Percentiles rank a stretch among this genome's conserved stretches.
phyloP scores from a whole-genome alignment of 1,140 invertebrate genomes.

The Tigriopus japonicus region DNA sequence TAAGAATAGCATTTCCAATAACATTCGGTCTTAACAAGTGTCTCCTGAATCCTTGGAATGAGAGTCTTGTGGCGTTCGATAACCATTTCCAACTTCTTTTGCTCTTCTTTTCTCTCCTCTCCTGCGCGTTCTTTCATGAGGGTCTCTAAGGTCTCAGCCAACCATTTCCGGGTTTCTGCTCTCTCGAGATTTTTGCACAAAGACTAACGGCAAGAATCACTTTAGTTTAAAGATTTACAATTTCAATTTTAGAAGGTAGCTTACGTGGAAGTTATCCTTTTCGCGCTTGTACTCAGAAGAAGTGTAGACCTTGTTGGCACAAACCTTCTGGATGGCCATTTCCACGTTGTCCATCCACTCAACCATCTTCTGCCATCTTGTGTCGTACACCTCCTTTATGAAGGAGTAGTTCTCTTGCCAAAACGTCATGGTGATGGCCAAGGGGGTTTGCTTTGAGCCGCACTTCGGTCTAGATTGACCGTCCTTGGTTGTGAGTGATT shows the following conservation, averaged over 20 bases:
- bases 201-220: neutral
- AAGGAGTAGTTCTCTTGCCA: conserved; percentile 21
- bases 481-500: too few species aligned
- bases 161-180: conserved; percentile 12
- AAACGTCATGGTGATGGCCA: conserved; percentile 18
- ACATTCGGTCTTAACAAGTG: conserved; percentile 19
- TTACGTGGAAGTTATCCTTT: conserved; percentile 21
- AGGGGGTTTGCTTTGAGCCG: neutral
- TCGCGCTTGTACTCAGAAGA: conserved; percentile 21
- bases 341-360: conserved; percentile 22
- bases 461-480: too few species aligned
- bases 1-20: conserved; percentile 21
- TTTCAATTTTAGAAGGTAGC: conserved; percentile 13
- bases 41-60: conserved; percentile 12
- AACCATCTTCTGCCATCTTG: conserved; percentile 19
- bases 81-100: conserved; percentile 1
- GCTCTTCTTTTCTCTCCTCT: conserved; percentile 9
- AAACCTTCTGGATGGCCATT: conserved; percentile 20
- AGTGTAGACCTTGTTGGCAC: conserved; percentile 21
- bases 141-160: conserved; percentile 12
- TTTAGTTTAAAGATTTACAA: too few species aligned
- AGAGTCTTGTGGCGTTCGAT: conserved; percentile 12
- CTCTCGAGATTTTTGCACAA: conserved; percentile 13
- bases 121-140: conserved; percentile 9
- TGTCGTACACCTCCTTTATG: conserved; percentile 19